phyloP scores from a whole-genome alignment of 2,888 invertebrate genomes.

The Psylliodes chrysocephalus region DNA sequence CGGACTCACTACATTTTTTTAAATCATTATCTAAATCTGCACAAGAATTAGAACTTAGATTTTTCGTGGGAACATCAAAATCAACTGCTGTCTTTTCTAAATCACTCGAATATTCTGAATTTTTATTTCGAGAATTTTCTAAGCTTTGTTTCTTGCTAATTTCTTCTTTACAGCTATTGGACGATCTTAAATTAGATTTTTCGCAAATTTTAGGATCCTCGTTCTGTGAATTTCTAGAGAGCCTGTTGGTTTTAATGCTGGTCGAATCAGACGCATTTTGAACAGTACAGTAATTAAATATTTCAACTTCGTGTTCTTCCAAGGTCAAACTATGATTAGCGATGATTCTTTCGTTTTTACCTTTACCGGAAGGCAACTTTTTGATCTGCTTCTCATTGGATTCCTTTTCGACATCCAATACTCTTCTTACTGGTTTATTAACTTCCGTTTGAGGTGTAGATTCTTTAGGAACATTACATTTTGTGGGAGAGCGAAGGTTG shows the following conservation, averaged over 20 bases:
- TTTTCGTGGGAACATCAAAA: constrained; percentile 5
- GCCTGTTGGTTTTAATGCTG: constrained; percentile 12
- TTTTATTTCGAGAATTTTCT: background rate
- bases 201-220: background rate
- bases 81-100: background rate
- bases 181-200: constrained; percentile 21
- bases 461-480: background rate
- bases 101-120: background rate
- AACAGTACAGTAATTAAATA: constrained; percentile 20
- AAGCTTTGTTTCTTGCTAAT: background rate
- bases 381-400: background rate
- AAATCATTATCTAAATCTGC: background rate
- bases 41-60: constrained; percentile 21
- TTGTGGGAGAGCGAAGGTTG: background rate
- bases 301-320: constrained; percentile 35
- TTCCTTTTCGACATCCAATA: background rate
- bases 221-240: background rate
- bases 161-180: background rate
- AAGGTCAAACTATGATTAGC: constrained; percentile 30
- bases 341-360: constrained; percentile 16
- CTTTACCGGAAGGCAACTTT: background rate
- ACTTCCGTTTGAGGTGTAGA: background rate
- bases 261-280: background rate
- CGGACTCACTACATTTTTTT: too few relatives aligned
- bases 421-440: too few relatives aligned